Base-by-base conservation (phyloP, 2,888 invertebrate genomes). In the Pollenia labialis region DNA sequence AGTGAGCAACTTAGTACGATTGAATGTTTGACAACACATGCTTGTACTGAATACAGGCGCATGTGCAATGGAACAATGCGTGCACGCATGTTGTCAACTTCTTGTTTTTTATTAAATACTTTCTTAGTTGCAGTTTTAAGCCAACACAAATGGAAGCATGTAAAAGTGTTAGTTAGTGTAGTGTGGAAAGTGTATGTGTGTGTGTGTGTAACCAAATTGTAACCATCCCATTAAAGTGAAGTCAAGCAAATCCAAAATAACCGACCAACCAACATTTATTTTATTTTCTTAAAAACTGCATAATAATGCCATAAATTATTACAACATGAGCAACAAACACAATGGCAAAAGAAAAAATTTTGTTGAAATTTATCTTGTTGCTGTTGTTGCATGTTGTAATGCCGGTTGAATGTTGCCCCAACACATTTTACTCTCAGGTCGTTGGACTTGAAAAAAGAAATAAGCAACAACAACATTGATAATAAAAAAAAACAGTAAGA, bases 221-320 rank as follows among this genome's bases (percentile, higher is more conserved):
- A 69, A 75, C 52, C 60, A 69, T 69, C 16, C 50, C 46, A 75
- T 81, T 66, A 40, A 64, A 64, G 46, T 32, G 18, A 32, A 68
- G 56, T 48, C 77, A 48, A 58, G 56, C 56, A 32, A 46, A 56
- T 32, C 48, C 12, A 14, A 12, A 9, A 32, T 14, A 60, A 58
- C 44, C 42, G 4, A 77, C 32, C 48, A 44, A 44, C 64, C 77
- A 77, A 40, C 77, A 69, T 46, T 46, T 56, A 58, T 58, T 75
- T 71, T 71, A 68, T 82, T 81, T 71, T 80, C 69, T 72, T 56
- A 40, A 72, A 85, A 76, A 77, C 87, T 87, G 84, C 87, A 87
- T 87, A 87, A 84, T 84, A 87, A 84, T 81, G 69, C 64, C 68
- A 84, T 84, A 87, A 87, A 84, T 87, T 87, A 87, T 87, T 87